A percentile compares a stretch with the other conserved stretches of the same genome.
Evolutionary conservation across 2,113 vertebrate species (phyloP).

Genomic region (Perca flavescens): DNA sequence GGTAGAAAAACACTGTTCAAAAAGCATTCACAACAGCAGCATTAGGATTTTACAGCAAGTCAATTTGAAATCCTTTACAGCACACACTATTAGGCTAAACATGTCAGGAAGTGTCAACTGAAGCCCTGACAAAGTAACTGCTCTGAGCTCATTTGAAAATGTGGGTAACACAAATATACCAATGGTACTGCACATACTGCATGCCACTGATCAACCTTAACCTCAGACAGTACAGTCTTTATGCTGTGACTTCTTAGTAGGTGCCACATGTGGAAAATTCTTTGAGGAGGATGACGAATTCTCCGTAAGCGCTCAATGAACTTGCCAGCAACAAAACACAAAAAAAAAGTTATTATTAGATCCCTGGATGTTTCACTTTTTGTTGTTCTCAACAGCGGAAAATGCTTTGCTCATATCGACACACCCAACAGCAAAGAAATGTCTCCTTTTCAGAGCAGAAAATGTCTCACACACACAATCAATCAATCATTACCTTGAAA

Average conservation of each 20-base stretch:
- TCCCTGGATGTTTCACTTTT: constrained; percentile 66
- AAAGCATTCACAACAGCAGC: constrained; percentile 20
- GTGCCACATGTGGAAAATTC: neutral
- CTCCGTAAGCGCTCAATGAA: constrained; percentile 3
- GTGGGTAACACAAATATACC: constrained; percentile 15
- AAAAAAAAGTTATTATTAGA: constrained; percentile 63
- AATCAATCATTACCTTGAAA: constrained; percentile 62
- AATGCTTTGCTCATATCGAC: constrained; percentile 63
- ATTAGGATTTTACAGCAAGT: constrained; percentile 21
- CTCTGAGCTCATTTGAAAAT: constrained; percentile 33
- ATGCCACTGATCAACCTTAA: neutral
- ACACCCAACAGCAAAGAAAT: constrained; percentile 74
- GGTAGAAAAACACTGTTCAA: constrained; percentile 12
- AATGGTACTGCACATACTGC: neutral
- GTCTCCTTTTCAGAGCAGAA: constrained; percentile 60
- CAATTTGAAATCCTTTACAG: constrained; percentile 31
- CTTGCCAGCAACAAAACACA: constrained; percentile 44
- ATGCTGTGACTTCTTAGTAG: constrained; percentile 4
- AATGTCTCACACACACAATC: constrained; percentile 31
- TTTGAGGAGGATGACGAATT: constrained; percentile 17
- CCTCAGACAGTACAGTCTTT: neutral
- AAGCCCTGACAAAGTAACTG: constrained; percentile 37
- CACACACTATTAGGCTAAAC: constrained; percentile 19
- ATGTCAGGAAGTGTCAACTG: constrained; percentile 26
- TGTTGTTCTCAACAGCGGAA: constrained; percentile 63